Evolutionary conservation across 2,113 vertebrate species (phyloP), one percentile per base, ranked within the genome.

Genomic region (Seriola rivoliana): DNA sequence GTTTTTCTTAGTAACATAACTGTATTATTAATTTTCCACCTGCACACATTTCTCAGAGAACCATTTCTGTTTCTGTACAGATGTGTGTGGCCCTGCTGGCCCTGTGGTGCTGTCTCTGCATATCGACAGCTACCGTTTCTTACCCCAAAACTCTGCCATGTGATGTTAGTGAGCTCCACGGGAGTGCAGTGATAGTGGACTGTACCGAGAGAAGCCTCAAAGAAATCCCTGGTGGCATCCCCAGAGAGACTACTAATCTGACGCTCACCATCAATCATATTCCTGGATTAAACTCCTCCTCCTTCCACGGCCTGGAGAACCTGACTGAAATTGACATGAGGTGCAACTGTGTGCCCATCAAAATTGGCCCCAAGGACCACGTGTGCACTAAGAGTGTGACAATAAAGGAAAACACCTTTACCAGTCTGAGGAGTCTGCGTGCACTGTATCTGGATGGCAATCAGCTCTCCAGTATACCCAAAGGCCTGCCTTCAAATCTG

Each of bases 251-350:
- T 9, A 99, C 98, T 81, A 99, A 99, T 87, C 93, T 99, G 75
- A 99, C 96, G 0, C 95, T 99, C 64, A 97, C 95, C 79, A 98
- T 99, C 89, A 99, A 99, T 87, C 95, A 96, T 34, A 98, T 99
- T 62, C 93, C 94, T 0, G 55, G 63, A 0, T 94, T 99, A 70
- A 93, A 93, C 46, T 90, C 91, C 66, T 92, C 86, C 25, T 95
- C 97, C 3, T 99, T 99, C 73, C 58, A 75, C 2, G 87, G 58
- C 5, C 95, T 99, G 72, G 80, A 92, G 19, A 94, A 96, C 32
- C 94, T 99, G 4, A 78, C 93, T 1, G 98, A 98, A 90, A 95
- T 99, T 6, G 97, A 99, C 87, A 96, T 99, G 92, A 95, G 97
- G 75, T 99, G 98, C 92, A 99, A 99, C 92, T 99, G 98, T 58